Evolutionary conservation across 2,113 vertebrate species (phyloP).

Genomic region (Zosterops lateralis): DNA sequence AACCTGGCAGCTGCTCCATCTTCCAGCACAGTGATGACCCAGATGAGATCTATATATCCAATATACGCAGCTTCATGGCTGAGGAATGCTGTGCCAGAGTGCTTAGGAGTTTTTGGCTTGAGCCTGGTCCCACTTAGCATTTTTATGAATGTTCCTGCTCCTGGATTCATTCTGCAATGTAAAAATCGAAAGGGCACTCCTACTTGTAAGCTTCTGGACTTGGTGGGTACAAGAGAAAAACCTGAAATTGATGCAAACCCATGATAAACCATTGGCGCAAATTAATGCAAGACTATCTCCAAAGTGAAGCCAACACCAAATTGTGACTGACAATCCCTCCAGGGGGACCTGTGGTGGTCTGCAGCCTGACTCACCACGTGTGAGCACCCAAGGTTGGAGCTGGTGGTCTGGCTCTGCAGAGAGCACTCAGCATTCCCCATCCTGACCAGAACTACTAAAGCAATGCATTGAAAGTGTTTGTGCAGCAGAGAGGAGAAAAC

Average conservation of each 20-base stretch:
- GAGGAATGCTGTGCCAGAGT: background rate
- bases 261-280: background rate
- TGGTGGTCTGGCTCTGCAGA: background rate
- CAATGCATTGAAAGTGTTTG: background rate
- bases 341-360: background rate
- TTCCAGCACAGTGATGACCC: background rate
- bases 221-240: background rate
- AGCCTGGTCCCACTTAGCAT: background rate
- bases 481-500: background rate
- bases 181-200: background rate
- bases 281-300: background rate
- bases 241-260: background rate
- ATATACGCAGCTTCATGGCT: background rate
- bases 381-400: background rate
- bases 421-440: background rate
- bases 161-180: background rate
- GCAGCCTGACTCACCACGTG: background rate
- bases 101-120: background rate
- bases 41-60: background rate
- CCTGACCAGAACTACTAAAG: background rate
- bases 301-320: background rate
- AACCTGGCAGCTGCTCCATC: background rate
- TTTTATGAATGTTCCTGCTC: background rate
- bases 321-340: background rate
- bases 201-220: background rate